phyloP scores from a whole-genome alignment of 2,888 invertebrate genomes.

The Caprella mutica region DNA sequence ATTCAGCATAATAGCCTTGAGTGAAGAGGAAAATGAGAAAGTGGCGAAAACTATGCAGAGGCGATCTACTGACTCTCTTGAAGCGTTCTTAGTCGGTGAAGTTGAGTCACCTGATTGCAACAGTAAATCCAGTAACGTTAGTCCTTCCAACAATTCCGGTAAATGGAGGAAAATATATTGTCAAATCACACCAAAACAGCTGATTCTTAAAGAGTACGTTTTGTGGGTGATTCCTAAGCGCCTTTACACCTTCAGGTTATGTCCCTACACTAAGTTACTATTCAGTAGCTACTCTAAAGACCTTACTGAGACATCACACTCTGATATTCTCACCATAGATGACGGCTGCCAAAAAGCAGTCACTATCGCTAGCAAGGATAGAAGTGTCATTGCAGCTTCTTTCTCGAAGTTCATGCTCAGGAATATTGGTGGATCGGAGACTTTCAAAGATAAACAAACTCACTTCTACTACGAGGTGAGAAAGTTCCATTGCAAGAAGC shows the following conservation, averaged over 20 bases:
- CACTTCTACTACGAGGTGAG: slow-evolving; percentile 71
- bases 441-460: slow-evolving; percentile 62
- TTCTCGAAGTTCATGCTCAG: slow-evolving; percentile 81
- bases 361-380: slow-evolving; percentile 66
- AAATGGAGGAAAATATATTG: slow-evolving; percentile 79
- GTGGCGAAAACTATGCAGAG: slow-evolving; percentile 77
- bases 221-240: slow-evolving; percentile 86
- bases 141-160: no score
- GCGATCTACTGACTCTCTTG: slow-evolving; percentile 74
- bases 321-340: slow-evolving; percentile 57
- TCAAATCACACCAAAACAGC: slow-evolving; percentile 80
- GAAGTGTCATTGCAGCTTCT: slow-evolving; percentile 83
- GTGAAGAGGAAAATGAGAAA: slow-evolving; percentile 64
- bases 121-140: slow-evolving; percentile 47
- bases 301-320: no score
- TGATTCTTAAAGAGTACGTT: slow-evolving; percentile 84
- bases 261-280: slow-evolving; percentile 80
- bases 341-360: slow-evolving; percentile 83
- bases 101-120: slow-evolving; percentile 52
- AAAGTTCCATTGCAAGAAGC: slow-evolving; percentile 72
- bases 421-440: slow-evolving; percentile 90
- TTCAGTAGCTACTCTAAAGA: no score
- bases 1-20: slow-evolving; percentile 33
- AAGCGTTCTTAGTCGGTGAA: slow-evolving; percentile 60
- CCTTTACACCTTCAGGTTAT: slow-evolving; percentile 77